A percentile compares a stretch with the other conserved stretches of the same genome.
These are phyloP conservation scores for Dermolepida albohirtum DNA, from an alignment of 2,888 invertebrate genomes.

Conservation along the genomic window DNA sequence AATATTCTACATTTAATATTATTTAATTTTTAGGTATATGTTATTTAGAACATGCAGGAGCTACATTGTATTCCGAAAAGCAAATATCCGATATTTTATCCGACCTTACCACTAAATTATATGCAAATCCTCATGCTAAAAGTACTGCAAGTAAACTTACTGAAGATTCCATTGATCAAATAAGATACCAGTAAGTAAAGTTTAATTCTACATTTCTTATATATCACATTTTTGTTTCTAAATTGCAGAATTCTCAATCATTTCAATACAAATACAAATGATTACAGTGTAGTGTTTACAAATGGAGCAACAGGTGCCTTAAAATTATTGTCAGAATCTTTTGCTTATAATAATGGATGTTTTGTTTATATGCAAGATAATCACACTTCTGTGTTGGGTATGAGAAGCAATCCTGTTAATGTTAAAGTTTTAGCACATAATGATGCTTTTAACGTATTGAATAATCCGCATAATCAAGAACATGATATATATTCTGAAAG, in stretches of 20 bases:
- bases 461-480: slow-evolving; percentile 13
- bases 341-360: slow-evolving; percentile 74
- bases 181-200: slow-evolving; percentile 75
- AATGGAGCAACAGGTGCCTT: slow-evolving; percentile 90
- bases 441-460: slow-evolving; percentile 66
- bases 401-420: slow-evolving; percentile 79
- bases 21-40: slow-evolving; percentile 70
- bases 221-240: slow-evolving; percentile 1
- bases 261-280: slow-evolving; percentile 83
- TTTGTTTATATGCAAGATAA: slow-evolving; percentile 90
- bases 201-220: slow-evolving; percentile 9
- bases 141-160: slow-evolving; percentile 80
- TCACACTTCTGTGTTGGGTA: slow-evolving; percentile 95
- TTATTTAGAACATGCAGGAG: slow-evolving; percentile 92
- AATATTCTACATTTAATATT: not conserved
- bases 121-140: slow-evolving; percentile 90
- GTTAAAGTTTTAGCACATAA: slow-evolving; percentile 71
- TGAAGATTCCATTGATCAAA: slow-evolving; percentile 86
- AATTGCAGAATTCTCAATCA: slow-evolving; percentile 79
- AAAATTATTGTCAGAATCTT: slow-evolving; percentile 86
- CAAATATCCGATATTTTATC: slow-evolving; percentile 75
- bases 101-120: slow-evolving; percentile 78
- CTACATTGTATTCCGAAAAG: slow-evolving; percentile 82
- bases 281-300: slow-evolving; percentile 93
- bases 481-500: not conserved